These are phyloP conservation scores for Enoplolaimus lenunculus DNA, from an alignment of 2,888 invertebrate genomes.

Conservation along the genomic window DNA sequence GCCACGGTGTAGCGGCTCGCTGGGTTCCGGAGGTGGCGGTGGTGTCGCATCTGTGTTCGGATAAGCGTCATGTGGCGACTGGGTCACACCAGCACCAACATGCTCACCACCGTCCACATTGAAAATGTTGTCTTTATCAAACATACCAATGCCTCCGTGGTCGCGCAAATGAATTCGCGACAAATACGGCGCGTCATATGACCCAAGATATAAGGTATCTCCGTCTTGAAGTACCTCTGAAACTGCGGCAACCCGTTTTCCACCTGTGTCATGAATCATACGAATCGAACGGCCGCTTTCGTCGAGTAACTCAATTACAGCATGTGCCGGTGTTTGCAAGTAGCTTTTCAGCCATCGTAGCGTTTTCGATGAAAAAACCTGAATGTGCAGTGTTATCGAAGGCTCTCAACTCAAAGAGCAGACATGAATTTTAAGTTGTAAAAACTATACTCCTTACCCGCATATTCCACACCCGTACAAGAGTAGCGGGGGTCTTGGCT, in stretches of 20 bases:
- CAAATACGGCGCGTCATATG: constrained; percentile 28
- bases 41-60: background rate
- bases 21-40: too few relatives aligned
- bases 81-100: background rate
- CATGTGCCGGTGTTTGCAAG: constrained; percentile 32
- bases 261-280: constrained; percentile 38
- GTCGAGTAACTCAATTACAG: constrained; percentile 36
- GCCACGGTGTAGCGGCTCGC: background rate
- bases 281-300: constrained; percentile 33
- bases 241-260: constrained; percentile 28
- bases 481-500: too few relatives aligned
- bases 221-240: constrained; percentile 37
- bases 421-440: constrained; percentile 1
- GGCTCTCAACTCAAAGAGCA: too few relatives aligned
- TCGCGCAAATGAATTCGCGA: background rate
- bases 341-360: constrained; percentile 25
- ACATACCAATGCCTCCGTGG: background rate
- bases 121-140: background rate
- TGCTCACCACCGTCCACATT: too few relatives aligned
- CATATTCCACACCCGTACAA: too few relatives aligned
- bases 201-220: constrained; percentile 40
- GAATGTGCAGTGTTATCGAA: too few relatives aligned
- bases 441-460: too few relatives aligned
- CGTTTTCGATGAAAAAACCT: constrained; percentile 28
- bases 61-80: background rate